Evolutionary conservation across 2,888 invertebrate genomes (phyloP).

Genomic region (Drosophila limbata): DNA sequence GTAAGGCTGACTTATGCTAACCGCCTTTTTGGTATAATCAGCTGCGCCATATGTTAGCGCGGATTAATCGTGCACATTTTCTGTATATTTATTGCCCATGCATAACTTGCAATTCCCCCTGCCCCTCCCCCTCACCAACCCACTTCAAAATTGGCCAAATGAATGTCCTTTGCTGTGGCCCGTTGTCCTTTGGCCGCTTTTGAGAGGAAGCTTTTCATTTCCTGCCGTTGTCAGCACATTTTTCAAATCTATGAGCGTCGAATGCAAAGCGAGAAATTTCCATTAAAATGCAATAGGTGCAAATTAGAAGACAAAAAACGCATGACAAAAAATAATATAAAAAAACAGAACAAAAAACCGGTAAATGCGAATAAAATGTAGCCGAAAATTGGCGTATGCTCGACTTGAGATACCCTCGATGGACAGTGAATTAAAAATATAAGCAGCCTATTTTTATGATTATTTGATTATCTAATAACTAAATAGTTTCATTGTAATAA

Average conservation of each 20-base stretch:
- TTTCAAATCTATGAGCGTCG: slow-evolving; percentile 80
- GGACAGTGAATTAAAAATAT: too few relatives aligned
- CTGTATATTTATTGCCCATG: slow-evolving; percentile 64
- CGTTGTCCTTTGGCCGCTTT: slow-evolving; percentile 11
- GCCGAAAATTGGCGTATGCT: slow-evolving; percentile 4
- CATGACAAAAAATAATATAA: slow-evolving; percentile 16
- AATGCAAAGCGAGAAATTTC: slow-evolving; percentile 75
- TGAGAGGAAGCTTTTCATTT: slow-evolving; percentile 81
- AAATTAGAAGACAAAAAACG: slow-evolving; percentile 70
- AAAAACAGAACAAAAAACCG: slow-evolving; percentile 4
- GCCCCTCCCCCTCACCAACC: rapidly evolving
- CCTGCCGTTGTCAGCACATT: slow-evolving; percentile 81
- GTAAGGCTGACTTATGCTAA: slow-evolving; percentile 29
- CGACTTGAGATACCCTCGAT: slow-evolving; percentile 9
- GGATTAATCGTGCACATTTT: slow-evolving; percentile 60
- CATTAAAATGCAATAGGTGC: slow-evolving; percentile 78
- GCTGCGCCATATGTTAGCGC: slow-evolving; percentile 73
- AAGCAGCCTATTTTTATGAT: too few relatives aligned
- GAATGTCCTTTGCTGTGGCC: slow-evolving; percentile 23
- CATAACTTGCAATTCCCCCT: slow-evolving; percentile 39
- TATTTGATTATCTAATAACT: too few relatives aligned
- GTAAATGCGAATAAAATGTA: slow-evolving; percentile 40
- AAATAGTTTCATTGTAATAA: too few relatives aligned
- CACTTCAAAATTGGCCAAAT: slow-evolving; percentile 12
- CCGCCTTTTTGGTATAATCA: slow-evolving; percentile 61